Base-by-base conservation (phyloP, 2,113 vertebrate genomes). In the Passer domesticus region DNA sequence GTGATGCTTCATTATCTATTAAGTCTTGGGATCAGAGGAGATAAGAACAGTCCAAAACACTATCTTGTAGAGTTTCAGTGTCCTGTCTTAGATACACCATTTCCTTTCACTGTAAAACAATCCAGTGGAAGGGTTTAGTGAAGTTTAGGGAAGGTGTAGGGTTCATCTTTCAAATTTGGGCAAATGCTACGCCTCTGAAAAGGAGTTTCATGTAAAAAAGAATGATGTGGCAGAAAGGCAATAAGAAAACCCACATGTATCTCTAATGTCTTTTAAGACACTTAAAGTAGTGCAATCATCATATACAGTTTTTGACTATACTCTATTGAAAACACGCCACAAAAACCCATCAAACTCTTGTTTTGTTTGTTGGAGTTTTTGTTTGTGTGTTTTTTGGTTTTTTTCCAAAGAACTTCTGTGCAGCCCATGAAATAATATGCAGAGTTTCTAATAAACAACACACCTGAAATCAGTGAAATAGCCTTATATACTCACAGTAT, bases 401-500 rank as follows among this genome's bases (percentile, higher is more conserved):
- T 69, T 91, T 95, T 16, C 43, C 85, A 31, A 89, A 94, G 73
- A 50, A 92, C n/a, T 92, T 72, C 68, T 70, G 19, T 74, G 50
- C 63, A 89, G 72, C 87, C 55, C 77, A 15, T 94, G 69, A 94
- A 89, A 83, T 58, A 83, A 68, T 22, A 84, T 52, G 12, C 33
- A 66, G 53, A 79, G 33, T 67, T 63, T 79, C 39, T 90, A 60
- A 88, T 59, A 93, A 94, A 76, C 35, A 96, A 52, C 68, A 92
- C 59, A 92, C 60, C 60, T 97, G 90, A 94, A 95, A 43, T 83
- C 41, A 90, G 21, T 78, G 53, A 95, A 86, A 60, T 31, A 44
- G 18, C 39, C n/a, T 86, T 82, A 47, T 30, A 68, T 9, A 43
- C 52, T 89, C 35, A 78, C 20, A 74, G 3, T 72, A 62, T 56